Evolutionary conservation across 2,797 vertebrate genomes (phyloP), one percentile per base, ranked within the genome.

Genomic region (Eulemur rubriventer): DNA sequence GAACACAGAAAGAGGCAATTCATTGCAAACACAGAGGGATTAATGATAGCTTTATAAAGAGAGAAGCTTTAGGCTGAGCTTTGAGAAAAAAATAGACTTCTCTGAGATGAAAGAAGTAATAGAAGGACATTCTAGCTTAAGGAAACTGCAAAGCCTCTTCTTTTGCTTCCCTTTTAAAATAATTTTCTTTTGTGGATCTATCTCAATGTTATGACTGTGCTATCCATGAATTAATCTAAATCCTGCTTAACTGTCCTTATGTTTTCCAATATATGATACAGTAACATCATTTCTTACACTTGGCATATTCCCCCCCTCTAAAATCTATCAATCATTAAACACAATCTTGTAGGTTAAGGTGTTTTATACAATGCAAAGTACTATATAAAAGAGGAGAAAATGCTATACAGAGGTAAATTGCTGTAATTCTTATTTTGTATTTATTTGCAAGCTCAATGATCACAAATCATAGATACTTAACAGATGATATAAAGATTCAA

Each of bases 141-240:
- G 89, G 50, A 91, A 70, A 83, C 30, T 72, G 35, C 43, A 14
- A 76, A 80, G 38, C 52, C 26, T 82, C n/a, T 48, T 76, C 95
- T 72, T 91, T 72, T 57, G 48, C 22, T 78, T 90, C 48, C 35
- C 17, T 86, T 96, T 92, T 30, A 61, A 91, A 84, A 89, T 78
- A 43, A 94, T 92, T 90, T 91, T 78, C 75, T 80, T 93, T 78
- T 38, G 35, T 52, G 55, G 48, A 13, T 95, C 61, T 91, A 12
- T 86, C 69, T 92, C 16, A 57, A 50, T 83, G 67, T 92, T 86
- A 52, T 43, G 89, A 89, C n/a, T 76, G 17, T 92, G 50, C 8
- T 65, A 18, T 72, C 24, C 43, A 20, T 43, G 46, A 90, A 89
- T 93, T 95, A 78, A 84, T 96, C 28, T 41, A 59, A 89, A 86